phyloP scores from a whole-genome alignment of 2,797 vertebrate species.

The Squalus acanthias region DNA sequence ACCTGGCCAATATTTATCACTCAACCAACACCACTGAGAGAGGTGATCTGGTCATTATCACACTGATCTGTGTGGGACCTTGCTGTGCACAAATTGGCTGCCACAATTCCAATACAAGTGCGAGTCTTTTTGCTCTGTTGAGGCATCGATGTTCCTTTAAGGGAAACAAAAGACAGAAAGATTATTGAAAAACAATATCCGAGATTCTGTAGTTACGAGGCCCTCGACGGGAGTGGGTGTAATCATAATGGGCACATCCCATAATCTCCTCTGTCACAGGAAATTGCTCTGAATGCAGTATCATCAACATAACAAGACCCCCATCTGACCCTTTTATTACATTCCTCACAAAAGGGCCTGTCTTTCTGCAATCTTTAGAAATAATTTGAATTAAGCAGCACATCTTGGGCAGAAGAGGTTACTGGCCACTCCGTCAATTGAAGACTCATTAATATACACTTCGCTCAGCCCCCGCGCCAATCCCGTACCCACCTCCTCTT shows the following conservation, averaged over 20 bases:
- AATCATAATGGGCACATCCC: neutral
- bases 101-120: neutral
- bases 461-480: neutral
- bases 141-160: neutral
- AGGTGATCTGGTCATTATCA: too few species aligned
- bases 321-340: neutral
- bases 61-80: neutral
- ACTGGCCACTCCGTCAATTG: neutral
- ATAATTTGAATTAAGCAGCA: neutral
- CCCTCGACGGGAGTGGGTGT: neutral
- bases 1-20: too few species aligned
- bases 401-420: neutral
- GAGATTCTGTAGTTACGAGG: neutral
- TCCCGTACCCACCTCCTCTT: neutral
- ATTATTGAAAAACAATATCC: neutral
- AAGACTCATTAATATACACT: neutral
- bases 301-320: neutral
- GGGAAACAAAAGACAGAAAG: neutral
- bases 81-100: neutral
- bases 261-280: neutral
- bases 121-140: neutral
- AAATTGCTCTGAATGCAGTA: neutral
- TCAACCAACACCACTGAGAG: too few species aligned
- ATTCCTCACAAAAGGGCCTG: neutral
- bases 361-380: neutral